Percentiles rank a stretch among this genome's conserved stretches.
Conservation (phyloP, 2,113 vertebrate species). For the Ploceus nigricollis region DNA sequence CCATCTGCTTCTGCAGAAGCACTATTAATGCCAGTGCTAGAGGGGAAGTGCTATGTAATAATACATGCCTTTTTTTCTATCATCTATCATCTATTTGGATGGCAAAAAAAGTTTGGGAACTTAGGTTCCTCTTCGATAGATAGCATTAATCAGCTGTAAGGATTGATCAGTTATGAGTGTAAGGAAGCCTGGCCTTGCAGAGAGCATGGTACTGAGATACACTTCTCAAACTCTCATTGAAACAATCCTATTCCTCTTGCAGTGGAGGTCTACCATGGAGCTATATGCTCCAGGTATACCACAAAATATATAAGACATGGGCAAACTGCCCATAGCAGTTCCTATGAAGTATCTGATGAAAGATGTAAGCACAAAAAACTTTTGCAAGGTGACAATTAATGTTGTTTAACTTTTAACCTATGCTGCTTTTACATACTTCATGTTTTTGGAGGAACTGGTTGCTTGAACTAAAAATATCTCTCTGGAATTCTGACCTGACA, state of each 20-base stretch:
- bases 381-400: not conserved
- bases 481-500: slow-evolving; percentile 1
- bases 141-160: not conserved
- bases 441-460: not conserved
- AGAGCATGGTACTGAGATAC: not conserved
- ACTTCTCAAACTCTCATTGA: not conserved
- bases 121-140: not conserved
- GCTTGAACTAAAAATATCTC: slow-evolving; percentile 1
- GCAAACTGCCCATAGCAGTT: not conserved
- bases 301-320: not conserved
- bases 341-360: not conserved
- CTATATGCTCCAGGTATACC: not conserved
- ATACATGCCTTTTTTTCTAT: not conserved
- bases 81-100: not conserved
- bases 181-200: not conserved
- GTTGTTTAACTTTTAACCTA: not conserved
- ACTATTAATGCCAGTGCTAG: not conserved
- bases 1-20: not conserved
- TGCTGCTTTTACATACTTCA: not conserved
- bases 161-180: not conserved
- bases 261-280: not conserved
- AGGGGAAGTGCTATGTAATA: not conserved
- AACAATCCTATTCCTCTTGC: not conserved
- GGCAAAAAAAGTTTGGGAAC: not conserved
- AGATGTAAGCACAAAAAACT: not conserved